phyloP scores from a whole-genome alignment of 23 tunicate species.

The Styela clava region DNA sequence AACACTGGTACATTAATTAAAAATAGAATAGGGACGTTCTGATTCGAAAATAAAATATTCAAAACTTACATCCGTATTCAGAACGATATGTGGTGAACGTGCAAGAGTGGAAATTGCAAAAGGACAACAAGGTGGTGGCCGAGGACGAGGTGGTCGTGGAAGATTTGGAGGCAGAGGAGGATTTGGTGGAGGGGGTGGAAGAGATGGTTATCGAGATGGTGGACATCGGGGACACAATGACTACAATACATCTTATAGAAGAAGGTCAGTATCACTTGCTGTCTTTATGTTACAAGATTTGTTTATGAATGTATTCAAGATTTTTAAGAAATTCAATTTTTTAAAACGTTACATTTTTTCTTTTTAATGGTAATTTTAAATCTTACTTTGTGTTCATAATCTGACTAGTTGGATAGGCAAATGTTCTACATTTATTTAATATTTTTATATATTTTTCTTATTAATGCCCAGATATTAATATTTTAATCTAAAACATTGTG shows the following conservation, averaged over 20 bases:
- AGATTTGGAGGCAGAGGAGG: conserved; percentile 26
- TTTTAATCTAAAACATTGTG: background rate
- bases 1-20: no score
- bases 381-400: no score
- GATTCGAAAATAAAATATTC: no score
- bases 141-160: conserved; percentile 22
- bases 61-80: no score
- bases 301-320: no score
- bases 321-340: no score
- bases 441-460: no score
- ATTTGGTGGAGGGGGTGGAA: conserved; percentile 10
- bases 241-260: background rate
- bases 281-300: background rate
- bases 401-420: background rate
- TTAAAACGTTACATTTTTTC: no score
- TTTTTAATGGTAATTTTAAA: no score
- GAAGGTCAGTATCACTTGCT: background rate
- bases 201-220: conserved; percentile 9
- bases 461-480: background rate
- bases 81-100: conserved; percentile 20
- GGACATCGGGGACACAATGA: conserved; percentile 1
- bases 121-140: conserved; percentile 17
- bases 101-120: conserved; percentile 25
- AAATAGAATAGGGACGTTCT: no score
- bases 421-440: background rate